Percentiles rank a stretch among this genome's conserved stretches.
These are phyloP conservation scores for Acromyrmex heyeri DNA, from an alignment of 1,140 invertebrate genomes.

Conservation along the genomic window DNA sequence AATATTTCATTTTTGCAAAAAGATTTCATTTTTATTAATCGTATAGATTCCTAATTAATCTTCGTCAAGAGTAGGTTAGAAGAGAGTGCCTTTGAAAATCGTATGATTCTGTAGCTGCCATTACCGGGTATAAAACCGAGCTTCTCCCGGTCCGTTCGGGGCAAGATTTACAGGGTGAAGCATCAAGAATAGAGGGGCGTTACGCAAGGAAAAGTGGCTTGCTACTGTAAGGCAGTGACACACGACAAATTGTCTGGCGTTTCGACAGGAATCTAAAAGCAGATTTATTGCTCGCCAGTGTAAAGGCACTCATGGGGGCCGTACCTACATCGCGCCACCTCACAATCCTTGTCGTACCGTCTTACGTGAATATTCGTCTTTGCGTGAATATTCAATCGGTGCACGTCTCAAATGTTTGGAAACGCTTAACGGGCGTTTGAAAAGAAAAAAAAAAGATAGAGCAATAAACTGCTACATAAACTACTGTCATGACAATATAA, in stretches of 20 bases:
- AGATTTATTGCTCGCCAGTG: constrained; percentile 70
- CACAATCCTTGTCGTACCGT: constrained; percentile 50
- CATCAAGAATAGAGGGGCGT: constrained; percentile 67
- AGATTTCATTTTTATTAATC: constrained; percentile 17
- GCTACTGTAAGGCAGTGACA: constrained; percentile 65
- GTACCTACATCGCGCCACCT: constrained; percentile 55
- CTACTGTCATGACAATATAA: background rate
- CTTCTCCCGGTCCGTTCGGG: constrained; percentile 35
- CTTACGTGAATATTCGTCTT: constrained; percentile 32
- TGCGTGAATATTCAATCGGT: constrained; percentile 52
- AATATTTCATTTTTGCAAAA: background rate
- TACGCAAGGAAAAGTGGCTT: constrained; percentile 68
- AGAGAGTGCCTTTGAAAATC: constrained; percentile 26
- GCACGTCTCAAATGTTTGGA: constrained; percentile 12
- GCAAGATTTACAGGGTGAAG: constrained; percentile 53
- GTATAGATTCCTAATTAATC: constrained; percentile 37
- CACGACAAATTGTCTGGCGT: constrained; percentile 72
- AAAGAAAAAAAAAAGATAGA: background rate
- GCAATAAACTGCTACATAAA: background rate
- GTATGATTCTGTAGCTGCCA: constrained; percentile 27
- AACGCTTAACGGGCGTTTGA: constrained; percentile 13
- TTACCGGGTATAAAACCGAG: constrained; percentile 39
- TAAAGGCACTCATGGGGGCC: constrained; percentile 63
- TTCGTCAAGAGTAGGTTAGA: background rate
- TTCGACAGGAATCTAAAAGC: constrained; percentile 74